Base-by-base conservation (phyloP, 2,888 invertebrate genomes). In the Shargacucullia verbasci region DNA sequence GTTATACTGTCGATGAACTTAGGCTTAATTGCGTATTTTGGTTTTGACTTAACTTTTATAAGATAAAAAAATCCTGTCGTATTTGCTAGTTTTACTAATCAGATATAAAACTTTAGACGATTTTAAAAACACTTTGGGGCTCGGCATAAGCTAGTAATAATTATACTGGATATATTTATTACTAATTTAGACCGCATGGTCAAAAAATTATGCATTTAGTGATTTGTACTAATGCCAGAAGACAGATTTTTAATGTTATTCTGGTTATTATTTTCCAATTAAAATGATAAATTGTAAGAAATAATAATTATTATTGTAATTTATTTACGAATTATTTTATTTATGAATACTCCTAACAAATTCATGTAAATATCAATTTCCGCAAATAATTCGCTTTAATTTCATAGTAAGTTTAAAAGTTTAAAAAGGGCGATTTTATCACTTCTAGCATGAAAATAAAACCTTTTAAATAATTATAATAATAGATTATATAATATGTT, bases 361-460 rank as follows among this genome's bases (percentile, higher is more conserved):
- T 38, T 49, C 38, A 27, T 65, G 64, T 65, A 65, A 65, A 65
- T 65, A 65, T 61, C 31, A 60, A 67, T 64, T 54, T 64, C 25
- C 20, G 35, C 5, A 40, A 40, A 13, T 44, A 37, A 20, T 20
- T 20, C 20, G 10, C 10, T 13, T 4, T 27, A 27, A 9, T 27
- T n/a, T 25, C 27, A 9, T 9, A 40, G 12, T 27, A 27, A 11
- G 14, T 66, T 31, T n/a, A 29, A 9, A 15, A 46, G 27, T 14
- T 37, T 29, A 11, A 8, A 14, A 39, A 13, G 14, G 13, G 10
- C 1, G 20, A 59, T 59, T 52, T 52, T 7, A 47, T 50, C 41
- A 38, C 25, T 38, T 33, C 20, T 33, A 1, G 4, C 14, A 25
- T 20, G 4, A 20, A n/a, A n/a, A n/a, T n/a, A n/a, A n/a, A n/a